These are phyloP conservation scores for Suillia variegata DNA, from an alignment of 2,888 invertebrate genomes.

Conservation along the genomic window DNA sequence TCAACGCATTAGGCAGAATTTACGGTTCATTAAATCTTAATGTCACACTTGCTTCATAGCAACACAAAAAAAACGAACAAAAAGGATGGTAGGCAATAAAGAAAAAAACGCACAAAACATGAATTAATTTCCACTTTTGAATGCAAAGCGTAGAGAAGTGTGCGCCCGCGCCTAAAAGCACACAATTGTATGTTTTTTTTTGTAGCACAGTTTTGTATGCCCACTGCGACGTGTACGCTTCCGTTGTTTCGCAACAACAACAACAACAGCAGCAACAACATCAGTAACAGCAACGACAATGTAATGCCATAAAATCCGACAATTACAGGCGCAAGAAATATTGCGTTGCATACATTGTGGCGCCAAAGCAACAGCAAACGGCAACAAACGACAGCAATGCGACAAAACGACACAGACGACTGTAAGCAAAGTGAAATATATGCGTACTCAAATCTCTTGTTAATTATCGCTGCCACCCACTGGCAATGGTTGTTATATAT, in stretches of 20 bases:
- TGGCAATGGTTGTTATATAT: too few relatives aligned
- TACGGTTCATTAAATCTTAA: slow-evolving; percentile 48
- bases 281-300: too few relatives aligned
- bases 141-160: neutral
- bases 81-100: too few relatives aligned
- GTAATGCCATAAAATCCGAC: neutral
- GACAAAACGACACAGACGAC: too few relatives aligned
- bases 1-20: slow-evolving; percentile 41
- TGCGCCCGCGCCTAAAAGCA: neutral
- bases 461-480: neutral
- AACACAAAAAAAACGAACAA: too few relatives aligned
- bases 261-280: too few relatives aligned
- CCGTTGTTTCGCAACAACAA: neutral
- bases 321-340: neutral
- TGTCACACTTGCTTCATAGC: too few relatives aligned
- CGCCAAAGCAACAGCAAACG: too few relatives aligned
- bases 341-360: neutral
- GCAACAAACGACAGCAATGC: too few relatives aligned
- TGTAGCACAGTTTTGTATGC: neutral
- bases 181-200: neutral
- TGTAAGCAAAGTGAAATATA: too few relatives aligned
- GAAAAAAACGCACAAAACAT: neutral
- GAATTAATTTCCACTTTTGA: neutral
- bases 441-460: neutral
- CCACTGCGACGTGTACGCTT: neutral